Evolutionary conservation across 2,797 vertebrate genomes (phyloP), one percentile per base, ranked within the genome.

Genomic region (Danionella dracula): DNA sequence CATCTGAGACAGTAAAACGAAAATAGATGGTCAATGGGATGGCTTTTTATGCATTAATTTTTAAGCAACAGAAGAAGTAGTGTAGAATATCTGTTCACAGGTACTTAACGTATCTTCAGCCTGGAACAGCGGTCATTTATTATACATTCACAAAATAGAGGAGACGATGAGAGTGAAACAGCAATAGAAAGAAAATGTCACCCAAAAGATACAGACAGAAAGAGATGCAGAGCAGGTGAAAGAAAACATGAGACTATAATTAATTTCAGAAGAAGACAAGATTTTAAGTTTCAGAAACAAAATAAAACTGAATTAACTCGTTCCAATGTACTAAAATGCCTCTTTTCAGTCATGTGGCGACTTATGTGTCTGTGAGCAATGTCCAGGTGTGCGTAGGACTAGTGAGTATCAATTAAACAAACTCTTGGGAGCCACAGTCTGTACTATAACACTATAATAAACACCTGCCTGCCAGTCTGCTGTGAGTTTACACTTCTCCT

Each of bases 401-500:
- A 49, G 27, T 45, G 9, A 31, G 31, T 16, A 60, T 48, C 21
- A 54, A 60, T 60, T 48, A 60, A 59, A 70, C 42, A 66, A 20
- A 66, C 29, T 31, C 13, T 8, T 17, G 34, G 9, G 11, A 56
- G 32, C 8, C n/a, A 40, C 45, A 58, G 34, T 53, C 44, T 61
- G 71, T 54, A 53, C 19, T 42, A 41, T 49, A 42, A 34, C 38
- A 27, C 42, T 55, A 45, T 51, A 65, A 71, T 61, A 49, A 71
- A 56, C 63, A 71, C 60, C 63, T 55, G 62, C 8, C 42, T 61
- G 19, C 45, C 60, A 42, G 13, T 41, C 42, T 50, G 44, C 50
- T 55, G 16, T 12, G 13, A 7, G 4, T 35, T 4, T 5, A 12
- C 31, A 27, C 5, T 6, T 38, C 8, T 23, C 16, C 13, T 40